Evolutionary conservation across 2,888 invertebrate genomes (phyloP).

Genomic region (Oscheius sp.): DNA sequence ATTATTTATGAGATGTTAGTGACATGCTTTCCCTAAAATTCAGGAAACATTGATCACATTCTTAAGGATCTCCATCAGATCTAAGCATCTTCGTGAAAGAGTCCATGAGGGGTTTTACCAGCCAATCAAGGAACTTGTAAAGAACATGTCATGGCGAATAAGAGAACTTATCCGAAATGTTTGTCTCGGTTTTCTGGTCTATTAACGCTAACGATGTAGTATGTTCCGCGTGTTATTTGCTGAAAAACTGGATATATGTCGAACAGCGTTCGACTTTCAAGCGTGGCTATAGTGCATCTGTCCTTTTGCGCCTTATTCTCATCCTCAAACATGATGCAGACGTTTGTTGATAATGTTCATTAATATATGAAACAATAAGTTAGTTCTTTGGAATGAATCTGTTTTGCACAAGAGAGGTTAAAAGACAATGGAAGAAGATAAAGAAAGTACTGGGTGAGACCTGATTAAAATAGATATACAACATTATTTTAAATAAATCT

Average conservation of each 20-base stretch:
- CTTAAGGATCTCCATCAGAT: no score
- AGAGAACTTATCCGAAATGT: no score
- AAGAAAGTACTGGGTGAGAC: constrained; percentile 1
- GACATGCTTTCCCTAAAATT: no score
- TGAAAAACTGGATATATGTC: neutral
- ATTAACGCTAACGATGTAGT: no score
- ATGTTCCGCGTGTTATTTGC: neutral
- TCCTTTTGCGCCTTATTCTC: constrained; percentile 5
- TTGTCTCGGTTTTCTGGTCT: no score
- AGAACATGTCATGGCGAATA: no score
- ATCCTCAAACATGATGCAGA: neutral
- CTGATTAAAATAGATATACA: neutral
- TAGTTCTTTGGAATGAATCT: constrained; percentile 12
- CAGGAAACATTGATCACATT: no score
- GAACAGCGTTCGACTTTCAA: neutral
- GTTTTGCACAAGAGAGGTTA: neutral
- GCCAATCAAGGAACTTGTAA: no score
- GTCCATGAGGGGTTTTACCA: no score
- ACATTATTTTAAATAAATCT: constrained; percentile 14
- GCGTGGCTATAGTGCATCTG: constrained; percentile 10
- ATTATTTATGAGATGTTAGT: no score
- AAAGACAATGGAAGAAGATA: constrained; percentile 1
- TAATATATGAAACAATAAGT: no score
- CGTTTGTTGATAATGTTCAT: neutral
- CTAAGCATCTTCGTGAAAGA: no score